phyloP scores from a whole-genome alignment of 2,797 vertebrate genomes.

The Triplophysa yarkandensis region DNA sequence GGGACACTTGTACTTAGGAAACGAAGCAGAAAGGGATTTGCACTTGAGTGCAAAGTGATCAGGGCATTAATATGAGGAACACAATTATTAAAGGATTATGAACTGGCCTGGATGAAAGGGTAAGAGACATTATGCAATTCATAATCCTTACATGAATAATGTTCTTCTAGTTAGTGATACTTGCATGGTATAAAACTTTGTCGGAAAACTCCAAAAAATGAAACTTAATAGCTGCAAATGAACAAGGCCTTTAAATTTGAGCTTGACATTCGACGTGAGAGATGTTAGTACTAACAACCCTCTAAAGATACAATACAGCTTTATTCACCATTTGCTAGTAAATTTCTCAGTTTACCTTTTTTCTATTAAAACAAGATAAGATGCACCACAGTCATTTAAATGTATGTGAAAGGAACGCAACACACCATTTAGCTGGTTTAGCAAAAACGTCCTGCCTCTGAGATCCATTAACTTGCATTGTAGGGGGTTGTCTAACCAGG shows the following conservation, averaged over 20 bases:
- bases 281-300: too few relatives aligned
- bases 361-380: too few relatives aligned
- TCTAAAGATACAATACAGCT: too few relatives aligned
- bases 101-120: slow-evolving; percentile 25
- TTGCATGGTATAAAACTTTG: background rate
- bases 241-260: background rate
- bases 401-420: too few relatives aligned
- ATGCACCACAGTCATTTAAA: too few relatives aligned
- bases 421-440: too few relatives aligned
- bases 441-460: too few relatives aligned
- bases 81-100: slow-evolving; percentile 33
- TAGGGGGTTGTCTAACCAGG: too few relatives aligned
- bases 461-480: too few relatives aligned
- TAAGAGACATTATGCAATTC: slow-evolving; percentile 15
- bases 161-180: slow-evolving; percentile 6
- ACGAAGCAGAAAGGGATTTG: slow-evolving; percentile 29
- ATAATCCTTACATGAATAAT: slow-evolving; percentile 27
- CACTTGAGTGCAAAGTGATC: slow-evolving; percentile 27
- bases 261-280: too few relatives aligned
- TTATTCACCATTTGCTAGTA: too few relatives aligned
- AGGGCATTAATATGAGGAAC: slow-evolving; percentile 28
- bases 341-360: too few relatives aligned
- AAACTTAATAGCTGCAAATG: background rate
- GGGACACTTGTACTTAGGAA: slow-evolving; percentile 33
- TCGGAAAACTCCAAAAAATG: background rate